Evolutionary conservation across 2,113 vertebrate species (phyloP).

Genomic region (Garra rufa): DNA sequence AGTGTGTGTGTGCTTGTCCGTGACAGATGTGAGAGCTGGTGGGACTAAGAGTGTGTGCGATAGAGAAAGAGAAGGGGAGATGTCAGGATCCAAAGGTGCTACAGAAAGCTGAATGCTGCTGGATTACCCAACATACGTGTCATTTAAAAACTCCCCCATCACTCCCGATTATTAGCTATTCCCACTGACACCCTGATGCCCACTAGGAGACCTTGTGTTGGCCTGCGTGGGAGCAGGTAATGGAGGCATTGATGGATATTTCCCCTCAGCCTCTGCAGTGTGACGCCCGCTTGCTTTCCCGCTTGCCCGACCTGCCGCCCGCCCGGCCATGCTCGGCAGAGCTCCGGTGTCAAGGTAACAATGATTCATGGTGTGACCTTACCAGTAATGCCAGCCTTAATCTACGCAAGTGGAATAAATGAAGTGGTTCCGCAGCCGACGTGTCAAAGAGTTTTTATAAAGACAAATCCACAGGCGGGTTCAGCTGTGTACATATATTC

Average conservation of each 20-base stretch:
- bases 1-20: conserved; percentile 35
- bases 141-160: conserved; percentile 16
- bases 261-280: conserved; percentile 47
- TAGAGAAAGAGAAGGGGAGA: not conserved
- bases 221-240: conserved; percentile 48
- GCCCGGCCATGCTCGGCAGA: conserved; percentile 66
- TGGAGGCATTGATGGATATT: conserved; percentile 71
- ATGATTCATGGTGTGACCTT: conserved; percentile 84
- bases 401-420: conserved; percentile 84
- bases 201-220: conserved; percentile 36
- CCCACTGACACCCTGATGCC: conserved; percentile 31
- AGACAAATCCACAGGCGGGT: conserved; percentile 78
- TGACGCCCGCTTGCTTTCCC: conserved; percentile 56
- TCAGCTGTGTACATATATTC: conserved; percentile 76
- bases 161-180: conserved; percentile 27
- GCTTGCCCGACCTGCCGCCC: conserved; percentile 55
- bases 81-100: not conserved
- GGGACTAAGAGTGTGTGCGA: conserved; percentile 12
- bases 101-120: not conserved
- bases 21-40: conserved; percentile 28
- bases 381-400: conserved; percentile 84
- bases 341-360: conserved; percentile 75
- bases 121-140: conserved; percentile 14
- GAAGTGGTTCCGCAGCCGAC: conserved; percentile 76
- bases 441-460: conserved; percentile 79